Conservation (phyloP, 92 coral and sea anemone genomes). For the Micromussa lordhowensis region DNA sequence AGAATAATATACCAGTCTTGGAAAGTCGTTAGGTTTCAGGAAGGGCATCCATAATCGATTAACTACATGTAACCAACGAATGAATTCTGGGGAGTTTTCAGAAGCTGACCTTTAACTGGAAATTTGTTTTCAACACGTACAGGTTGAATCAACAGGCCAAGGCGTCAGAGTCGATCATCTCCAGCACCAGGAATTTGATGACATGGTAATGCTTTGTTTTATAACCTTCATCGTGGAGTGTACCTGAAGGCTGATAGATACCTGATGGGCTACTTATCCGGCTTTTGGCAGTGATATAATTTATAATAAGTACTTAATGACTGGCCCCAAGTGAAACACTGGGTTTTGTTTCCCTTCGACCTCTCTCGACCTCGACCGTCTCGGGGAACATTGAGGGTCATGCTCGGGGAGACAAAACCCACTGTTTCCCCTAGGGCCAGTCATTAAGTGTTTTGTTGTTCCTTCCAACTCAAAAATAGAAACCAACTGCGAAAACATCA, state of each 20-base stretch:
- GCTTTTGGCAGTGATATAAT: background rate
- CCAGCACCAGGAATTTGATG: background rate
- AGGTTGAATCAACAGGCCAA: conserved; percentile 7
- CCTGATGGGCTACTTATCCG: background rate
- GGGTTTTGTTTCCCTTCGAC: no score
- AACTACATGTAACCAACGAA: background rate
- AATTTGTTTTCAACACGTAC: background rate
- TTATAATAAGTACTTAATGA: no score
- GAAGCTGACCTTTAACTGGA: background rate
- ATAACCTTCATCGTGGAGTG: background rate
- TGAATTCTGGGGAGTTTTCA: background rate
- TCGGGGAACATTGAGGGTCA: no score
- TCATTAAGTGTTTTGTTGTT: no score
- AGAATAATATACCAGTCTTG: no score
- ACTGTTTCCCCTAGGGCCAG: no score
- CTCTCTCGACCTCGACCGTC: no score
- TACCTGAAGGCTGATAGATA: background rate
- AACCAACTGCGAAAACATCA: no score
- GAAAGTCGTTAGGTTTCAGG: no score
- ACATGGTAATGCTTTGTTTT: background rate
- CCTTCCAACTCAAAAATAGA: no score
- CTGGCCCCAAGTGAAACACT: no score
- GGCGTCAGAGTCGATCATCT: background rate
- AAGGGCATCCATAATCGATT: background rate
- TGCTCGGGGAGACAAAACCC: no score